phyloP scores from a whole-genome alignment of 2,888 invertebrate species.

The Agapostemon virescens region DNA sequence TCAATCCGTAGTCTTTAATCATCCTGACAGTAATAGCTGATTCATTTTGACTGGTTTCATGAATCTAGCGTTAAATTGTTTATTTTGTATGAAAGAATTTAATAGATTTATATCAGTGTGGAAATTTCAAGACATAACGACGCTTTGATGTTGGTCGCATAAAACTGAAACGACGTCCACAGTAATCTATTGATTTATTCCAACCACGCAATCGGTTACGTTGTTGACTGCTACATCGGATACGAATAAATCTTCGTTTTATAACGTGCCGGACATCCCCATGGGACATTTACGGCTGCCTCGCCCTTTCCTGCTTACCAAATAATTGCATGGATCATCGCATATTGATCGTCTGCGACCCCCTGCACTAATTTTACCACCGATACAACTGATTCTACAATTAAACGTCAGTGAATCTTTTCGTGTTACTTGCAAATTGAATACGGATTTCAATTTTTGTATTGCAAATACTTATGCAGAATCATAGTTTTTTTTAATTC shows the following conservation, averaged over 20 bases:
- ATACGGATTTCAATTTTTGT: background rate
- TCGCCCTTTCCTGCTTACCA: constrained; percentile 39
- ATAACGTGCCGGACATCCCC: constrained; percentile 49
- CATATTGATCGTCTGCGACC: constrained; percentile 10
- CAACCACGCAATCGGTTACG: constrained; percentile 9
- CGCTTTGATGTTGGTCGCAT: background rate
- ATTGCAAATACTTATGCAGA: background rate
- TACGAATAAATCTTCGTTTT: constrained; percentile 67
- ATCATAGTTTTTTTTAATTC: background rate
- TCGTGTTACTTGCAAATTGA: background rate
- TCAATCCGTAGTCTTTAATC: too few species aligned
- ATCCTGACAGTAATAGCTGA: too few species aligned
- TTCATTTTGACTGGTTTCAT: too few species aligned
- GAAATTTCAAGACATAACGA: background rate
- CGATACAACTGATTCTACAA: constrained; percentile 21
- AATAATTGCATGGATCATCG: constrained; percentile 47
- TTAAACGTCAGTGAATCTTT: constrained; percentile 19
- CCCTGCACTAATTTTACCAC: constrained; percentile 7
- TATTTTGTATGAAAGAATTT: background rate
- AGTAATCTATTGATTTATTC: constrained; percentile 58
- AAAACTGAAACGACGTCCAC: constrained; percentile 1
- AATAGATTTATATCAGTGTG: background rate
- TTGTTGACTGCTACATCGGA: constrained; percentile 50
- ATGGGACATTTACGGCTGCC: constrained; percentile 59
- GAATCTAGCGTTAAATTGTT: too few species aligned